These are phyloP conservation scores for Didymodactylos carnosus DNA, from an alignment of 2,888 invertebrate genomes.

Conservation along the genomic window DNA sequence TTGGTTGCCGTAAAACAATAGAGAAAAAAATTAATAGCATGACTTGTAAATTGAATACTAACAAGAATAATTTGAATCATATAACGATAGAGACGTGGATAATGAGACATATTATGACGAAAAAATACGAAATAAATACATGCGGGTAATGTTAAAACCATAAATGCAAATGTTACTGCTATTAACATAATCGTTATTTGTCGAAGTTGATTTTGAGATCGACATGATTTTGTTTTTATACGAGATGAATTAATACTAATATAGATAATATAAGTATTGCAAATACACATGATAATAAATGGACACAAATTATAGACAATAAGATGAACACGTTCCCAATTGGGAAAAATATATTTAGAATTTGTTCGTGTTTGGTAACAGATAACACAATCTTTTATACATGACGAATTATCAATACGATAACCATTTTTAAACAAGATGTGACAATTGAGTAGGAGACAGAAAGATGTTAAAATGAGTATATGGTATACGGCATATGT, in stretches of 20 bases:
- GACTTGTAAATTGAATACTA: slow-evolving; percentile 8
- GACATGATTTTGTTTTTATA: background rate
- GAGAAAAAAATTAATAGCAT: slow-evolving; percentile 14
- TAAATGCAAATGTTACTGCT: slow-evolving; percentile 7
- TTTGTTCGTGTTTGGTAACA: slow-evolving; percentile 1
- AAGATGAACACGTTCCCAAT: slow-evolving; percentile 11
- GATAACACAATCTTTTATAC: background rate
- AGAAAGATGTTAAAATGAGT: background rate
- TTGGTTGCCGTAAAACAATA: slow-evolving; percentile 9
- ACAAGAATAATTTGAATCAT: slow-evolving; percentile 3
- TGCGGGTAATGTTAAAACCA: slow-evolving; percentile 6
- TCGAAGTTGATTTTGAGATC: background rate
- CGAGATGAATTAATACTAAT: background rate
- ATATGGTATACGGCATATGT: background rate
- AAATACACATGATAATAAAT: slow-evolving; percentile 7
- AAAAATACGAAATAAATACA: slow-evolving; percentile 8
- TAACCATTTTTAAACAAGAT: slow-evolving; percentile 3
- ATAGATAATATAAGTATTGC: slow-evolving; percentile 6
- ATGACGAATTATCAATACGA: background rate
- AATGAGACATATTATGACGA: background rate
- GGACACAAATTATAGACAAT: slow-evolving; percentile 7
- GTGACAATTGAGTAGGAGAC: slow-evolving; percentile 2
- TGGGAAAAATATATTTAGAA: slow-evolving; percentile 5
- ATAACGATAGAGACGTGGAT: background rate
- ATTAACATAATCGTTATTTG: slow-evolving; percentile 10